Evolutionary conservation across 2,797 vertebrate species (phyloP).

Genomic region (Tangara arthus): DNA sequence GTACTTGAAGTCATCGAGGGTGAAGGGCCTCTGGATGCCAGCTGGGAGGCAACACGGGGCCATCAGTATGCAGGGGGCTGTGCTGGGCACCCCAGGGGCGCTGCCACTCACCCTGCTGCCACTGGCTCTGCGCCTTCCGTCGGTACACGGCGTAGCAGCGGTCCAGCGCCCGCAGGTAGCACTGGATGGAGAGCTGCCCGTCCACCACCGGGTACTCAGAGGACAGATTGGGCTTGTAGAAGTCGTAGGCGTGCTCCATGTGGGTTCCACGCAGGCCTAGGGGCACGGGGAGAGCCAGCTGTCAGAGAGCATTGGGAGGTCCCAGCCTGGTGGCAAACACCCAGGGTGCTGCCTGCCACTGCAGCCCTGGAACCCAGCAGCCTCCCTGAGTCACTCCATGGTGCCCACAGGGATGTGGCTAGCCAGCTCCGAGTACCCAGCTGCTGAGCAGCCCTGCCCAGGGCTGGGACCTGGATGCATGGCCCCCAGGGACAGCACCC

Average conservation of each 20-base stretch:
- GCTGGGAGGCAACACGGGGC: slow-evolving; percentile 24
- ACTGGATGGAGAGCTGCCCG: slow-evolving; percentile 76
- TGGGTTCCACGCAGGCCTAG: slow-evolving; percentile 75
- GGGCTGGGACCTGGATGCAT: accelerated
- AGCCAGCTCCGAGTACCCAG: background rate
- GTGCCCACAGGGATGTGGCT: too few relatives aligned
- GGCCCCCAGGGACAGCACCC: background rate
- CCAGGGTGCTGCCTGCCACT: background rate
- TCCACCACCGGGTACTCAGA: slow-evolving; percentile 76
- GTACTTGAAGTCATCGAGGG: slow-evolving; percentile 74
- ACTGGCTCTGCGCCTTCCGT: slow-evolving; percentile 69
- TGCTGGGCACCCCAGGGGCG: accelerated
- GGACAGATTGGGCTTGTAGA: slow-evolving; percentile 75
- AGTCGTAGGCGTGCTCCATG: slow-evolving; percentile 78
- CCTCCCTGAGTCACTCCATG: background rate
- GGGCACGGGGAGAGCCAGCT: background rate
- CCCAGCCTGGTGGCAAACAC: background rate
- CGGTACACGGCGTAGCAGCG: slow-evolving; percentile 70
- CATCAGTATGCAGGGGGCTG: accelerated
- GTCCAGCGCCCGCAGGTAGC: slow-evolving; percentile 74
- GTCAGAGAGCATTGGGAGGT: accelerated
- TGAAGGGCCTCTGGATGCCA: slow-evolving; percentile 65
- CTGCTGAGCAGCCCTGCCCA: background rate
- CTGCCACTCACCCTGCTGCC: slow-evolving; percentile 67
- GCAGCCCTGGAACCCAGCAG: background rate